Evolutionary conservation across 2,797 vertebrate genomes (phyloP).

Genomic region (Rousettus madagascariensis): DNA sequence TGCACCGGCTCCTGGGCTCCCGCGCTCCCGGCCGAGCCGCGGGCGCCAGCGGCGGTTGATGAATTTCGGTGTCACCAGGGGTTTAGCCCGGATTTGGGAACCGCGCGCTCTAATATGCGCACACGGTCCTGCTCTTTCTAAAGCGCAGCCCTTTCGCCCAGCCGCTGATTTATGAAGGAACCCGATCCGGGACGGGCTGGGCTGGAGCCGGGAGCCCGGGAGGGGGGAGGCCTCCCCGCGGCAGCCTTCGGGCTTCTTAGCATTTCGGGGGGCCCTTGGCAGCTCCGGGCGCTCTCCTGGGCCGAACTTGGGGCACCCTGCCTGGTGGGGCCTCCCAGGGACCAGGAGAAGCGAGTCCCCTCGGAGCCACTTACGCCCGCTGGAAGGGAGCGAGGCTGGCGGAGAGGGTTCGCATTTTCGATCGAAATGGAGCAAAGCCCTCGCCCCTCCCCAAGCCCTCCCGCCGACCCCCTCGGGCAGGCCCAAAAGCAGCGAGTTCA

Average conservation of each 20-base stretch:
- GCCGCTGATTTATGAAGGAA: slow-evolving; percentile 79
- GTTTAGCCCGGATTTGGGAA: slow-evolving; percentile 80
- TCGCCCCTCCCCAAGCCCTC: neutral
- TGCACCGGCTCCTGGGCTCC: neutral
- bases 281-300: neutral
- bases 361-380: neutral
- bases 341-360: neutral
- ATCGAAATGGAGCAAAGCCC: neutral
- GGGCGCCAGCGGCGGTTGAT: slow-evolving; percentile 68
- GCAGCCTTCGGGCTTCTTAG: neutral
- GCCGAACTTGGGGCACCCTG: neutral
- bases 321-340: neutral
- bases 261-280: neutral
- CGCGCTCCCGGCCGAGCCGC: neutral
- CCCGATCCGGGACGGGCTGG: slow-evolving; percentile 65
- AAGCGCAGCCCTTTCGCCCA: slow-evolving; percentile 77
- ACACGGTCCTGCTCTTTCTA: slow-evolving; percentile 73
- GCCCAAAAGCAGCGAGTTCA: neutral
- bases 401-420: neutral
- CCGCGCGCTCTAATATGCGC: slow-evolving; percentile 73
- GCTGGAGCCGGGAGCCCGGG: slow-evolving; percentile 51
- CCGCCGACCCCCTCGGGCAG: slow-evolving; percentile 4
- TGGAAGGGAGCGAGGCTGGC: neutral
- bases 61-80: slow-evolving; percentile 81
- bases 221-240: neutral